Base-by-base conservation (phyloP, 2,888 invertebrate genomes). In the Adineta ricciae region DNA sequence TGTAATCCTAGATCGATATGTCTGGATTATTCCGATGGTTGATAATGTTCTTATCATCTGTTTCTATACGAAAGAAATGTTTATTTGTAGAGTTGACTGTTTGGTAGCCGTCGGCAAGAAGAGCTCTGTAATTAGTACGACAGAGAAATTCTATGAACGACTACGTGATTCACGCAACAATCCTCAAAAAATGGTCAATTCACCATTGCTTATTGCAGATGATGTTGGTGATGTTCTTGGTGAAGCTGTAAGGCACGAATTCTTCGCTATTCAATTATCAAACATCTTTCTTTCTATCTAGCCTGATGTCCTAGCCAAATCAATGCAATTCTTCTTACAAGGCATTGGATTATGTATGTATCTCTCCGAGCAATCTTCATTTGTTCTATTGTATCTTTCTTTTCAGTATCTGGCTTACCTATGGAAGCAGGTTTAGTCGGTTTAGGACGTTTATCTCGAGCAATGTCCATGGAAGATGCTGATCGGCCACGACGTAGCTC, bases 171-270 rank as follows among this genome's bases (percentile, higher is more conserved):
- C 83, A 24, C 38, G 52, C 36, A 84, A 82, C 11, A 52, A 56
- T 38, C 83, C 72, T 19, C 41, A 84, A 27, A 78, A 83, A 21
- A 72, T 84, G 46, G 86, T 84, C 11, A 86, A 86, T 78, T 72
- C 83, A n/a, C 86, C 86, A 50, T 93, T 95, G 87, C 92, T 96
- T 85, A 94, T 95, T 90, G 93, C 96, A 86, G 95, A 95, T 88
- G 93, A 93, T 86, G 94, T 94, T 83, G 95, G 95, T n/a, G 95
- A 95, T 91, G 95, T 95, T 11, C 92, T 96, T 86, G 93, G 94
- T 87, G 95, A 96, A 91, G 93, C 94, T 89, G 78, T 78, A 78
- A 78, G 78, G n/a, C 1, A 41, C 19, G 41, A n/a, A 41, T 38
- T 78, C 7, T 38, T 32, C 16, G 14, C 19, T 16, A 82, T 38